Conservation (phyloP, 2,797 vertebrate species). For the Enteromius fasciolatus region DNA sequence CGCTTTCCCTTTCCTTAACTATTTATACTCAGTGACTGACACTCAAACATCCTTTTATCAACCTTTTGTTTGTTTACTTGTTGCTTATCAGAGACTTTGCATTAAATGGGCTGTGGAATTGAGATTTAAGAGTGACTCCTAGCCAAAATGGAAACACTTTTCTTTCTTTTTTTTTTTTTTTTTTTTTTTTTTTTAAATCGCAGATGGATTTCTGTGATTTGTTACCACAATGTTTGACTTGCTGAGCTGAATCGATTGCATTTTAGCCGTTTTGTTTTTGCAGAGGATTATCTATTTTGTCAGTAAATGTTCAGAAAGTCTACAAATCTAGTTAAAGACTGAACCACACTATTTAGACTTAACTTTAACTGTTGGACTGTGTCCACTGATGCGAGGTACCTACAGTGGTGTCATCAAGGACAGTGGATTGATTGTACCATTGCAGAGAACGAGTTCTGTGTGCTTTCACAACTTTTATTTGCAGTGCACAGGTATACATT, state of each 20-base stretch:
- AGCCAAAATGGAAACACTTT: slow-evolving; percentile 58
- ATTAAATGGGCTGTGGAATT: slow-evolving; percentile 72
- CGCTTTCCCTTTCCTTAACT: slow-evolving; percentile 70
- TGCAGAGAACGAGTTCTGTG: slow-evolving; percentile 29
- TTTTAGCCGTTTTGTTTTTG: slow-evolving; percentile 64
- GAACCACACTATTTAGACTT: slow-evolving; percentile 73
- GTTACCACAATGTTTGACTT: slow-evolving; percentile 63
- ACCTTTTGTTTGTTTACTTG: slow-evolving; percentile 68
- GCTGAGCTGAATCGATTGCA: slow-evolving; percentile 46
- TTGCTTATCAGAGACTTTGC: slow-evolving; percentile 76
- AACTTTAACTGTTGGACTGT: slow-evolving; percentile 51
- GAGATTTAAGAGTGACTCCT: slow-evolving; percentile 68
- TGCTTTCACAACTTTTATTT: slow-evolving; percentile 50
- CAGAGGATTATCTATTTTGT: slow-evolving; percentile 69
- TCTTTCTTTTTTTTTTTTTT: not conserved
- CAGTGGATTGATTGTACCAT: slow-evolving; percentile 44
- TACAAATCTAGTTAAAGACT: slow-evolving; percentile 54
- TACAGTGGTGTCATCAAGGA: slow-evolving; percentile 38
- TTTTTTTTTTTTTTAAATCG: slow-evolving; percentile 15
- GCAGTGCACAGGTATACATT: slow-evolving; percentile 61
- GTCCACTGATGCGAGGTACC: slow-evolving; percentile 51
- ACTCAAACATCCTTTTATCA: slow-evolving; percentile 71
- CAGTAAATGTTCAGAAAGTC: slow-evolving; percentile 71
- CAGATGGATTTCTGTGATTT: slow-evolving; percentile 60
- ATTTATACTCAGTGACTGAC: slow-evolving; percentile 80